These are phyloP conservation scores for Chirona hameri DNA, from an alignment of 2,888 invertebrate genomes.

Conservation along the genomic window DNA sequence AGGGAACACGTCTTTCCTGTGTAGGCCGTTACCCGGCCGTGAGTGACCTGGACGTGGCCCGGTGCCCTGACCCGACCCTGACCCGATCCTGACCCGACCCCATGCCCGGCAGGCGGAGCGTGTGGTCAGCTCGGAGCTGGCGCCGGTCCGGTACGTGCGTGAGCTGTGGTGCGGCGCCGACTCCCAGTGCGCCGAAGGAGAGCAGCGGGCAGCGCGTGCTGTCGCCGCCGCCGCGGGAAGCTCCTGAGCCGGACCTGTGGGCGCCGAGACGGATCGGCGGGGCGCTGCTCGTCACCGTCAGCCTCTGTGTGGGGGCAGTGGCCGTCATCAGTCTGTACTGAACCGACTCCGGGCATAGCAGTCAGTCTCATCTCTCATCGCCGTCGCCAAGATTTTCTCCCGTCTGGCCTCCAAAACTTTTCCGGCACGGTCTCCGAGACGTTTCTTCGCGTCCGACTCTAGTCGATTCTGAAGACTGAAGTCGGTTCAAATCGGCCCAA, in stretches of 20 bases:
- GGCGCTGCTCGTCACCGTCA: neutral
- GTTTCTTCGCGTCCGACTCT: too few species aligned
- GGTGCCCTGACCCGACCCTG: too few species aligned
- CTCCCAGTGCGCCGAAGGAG: neutral
- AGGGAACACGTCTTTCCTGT: too few species aligned
- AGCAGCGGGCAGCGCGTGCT: neutral
- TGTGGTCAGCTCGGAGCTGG: neutral
- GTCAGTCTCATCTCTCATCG: too few species aligned
- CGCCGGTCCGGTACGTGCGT: neutral
- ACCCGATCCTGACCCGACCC: too few species aligned
- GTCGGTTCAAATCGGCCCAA: too few species aligned
- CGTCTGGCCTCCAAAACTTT: too few species aligned
- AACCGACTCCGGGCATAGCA: neutral
- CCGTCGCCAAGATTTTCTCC: too few species aligned
- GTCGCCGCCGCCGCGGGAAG: neutral
- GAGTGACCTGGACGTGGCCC: too few species aligned
- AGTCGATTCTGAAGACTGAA: too few species aligned
- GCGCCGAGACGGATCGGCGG: neutral
- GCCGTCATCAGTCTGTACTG: neutral
- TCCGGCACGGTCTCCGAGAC: too few species aligned
- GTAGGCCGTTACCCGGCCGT: too few species aligned
- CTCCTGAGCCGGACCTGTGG: neutral
- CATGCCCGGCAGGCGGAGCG: neutral
- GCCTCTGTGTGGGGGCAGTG: neutral
- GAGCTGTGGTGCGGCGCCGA: neutral